Conservation (phyloP, 2,113 vertebrate species). For the Triplophysa dalaica region DNA sequence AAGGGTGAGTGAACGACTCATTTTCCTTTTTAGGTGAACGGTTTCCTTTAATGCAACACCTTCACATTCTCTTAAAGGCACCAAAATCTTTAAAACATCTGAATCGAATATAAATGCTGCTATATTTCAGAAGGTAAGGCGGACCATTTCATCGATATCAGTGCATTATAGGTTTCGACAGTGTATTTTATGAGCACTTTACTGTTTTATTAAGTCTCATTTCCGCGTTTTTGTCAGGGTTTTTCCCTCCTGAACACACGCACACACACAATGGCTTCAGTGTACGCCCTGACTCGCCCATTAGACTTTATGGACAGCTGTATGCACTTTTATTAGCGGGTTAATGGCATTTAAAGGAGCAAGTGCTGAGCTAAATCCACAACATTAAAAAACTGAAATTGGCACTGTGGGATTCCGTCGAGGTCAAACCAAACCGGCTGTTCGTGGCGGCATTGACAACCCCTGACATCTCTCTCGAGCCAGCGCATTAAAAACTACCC, state of each 20-base stretch:
- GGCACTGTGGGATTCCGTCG: conserved; percentile 53
- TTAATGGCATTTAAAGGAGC: conserved; percentile 75
- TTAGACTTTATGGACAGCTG: conserved; percentile 75
- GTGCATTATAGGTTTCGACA: conserved; percentile 25
- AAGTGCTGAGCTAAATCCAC: conserved; percentile 64
- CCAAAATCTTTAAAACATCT: background rate
- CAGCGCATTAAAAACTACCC: background rate
- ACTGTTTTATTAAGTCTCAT: conserved; percentile 67
- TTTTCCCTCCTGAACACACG: conserved; percentile 50
- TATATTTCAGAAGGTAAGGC: background rate
- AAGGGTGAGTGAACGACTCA: background rate
- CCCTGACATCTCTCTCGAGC: conserved; percentile 10
- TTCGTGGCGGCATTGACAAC: background rate
- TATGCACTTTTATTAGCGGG: conserved; percentile 75
- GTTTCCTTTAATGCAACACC: background rate
- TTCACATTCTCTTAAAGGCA: background rate
- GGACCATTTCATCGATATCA: conserved; percentile 12
- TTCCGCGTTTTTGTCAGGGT: conserved; percentile 63
- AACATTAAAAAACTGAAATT: conserved; percentile 64
- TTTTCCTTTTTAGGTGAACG: background rate
- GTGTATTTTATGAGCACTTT: conserved; percentile 54
- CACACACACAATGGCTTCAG: conserved; percentile 57
- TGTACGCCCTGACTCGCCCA: conserved; percentile 59
- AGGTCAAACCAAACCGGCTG: conserved; percentile 52
- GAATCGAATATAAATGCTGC: background rate